These are phyloP conservation scores for Clarias fuscus DNA, from an alignment of 2,797 vertebrate species.

Conservation along the genomic window DNA sequence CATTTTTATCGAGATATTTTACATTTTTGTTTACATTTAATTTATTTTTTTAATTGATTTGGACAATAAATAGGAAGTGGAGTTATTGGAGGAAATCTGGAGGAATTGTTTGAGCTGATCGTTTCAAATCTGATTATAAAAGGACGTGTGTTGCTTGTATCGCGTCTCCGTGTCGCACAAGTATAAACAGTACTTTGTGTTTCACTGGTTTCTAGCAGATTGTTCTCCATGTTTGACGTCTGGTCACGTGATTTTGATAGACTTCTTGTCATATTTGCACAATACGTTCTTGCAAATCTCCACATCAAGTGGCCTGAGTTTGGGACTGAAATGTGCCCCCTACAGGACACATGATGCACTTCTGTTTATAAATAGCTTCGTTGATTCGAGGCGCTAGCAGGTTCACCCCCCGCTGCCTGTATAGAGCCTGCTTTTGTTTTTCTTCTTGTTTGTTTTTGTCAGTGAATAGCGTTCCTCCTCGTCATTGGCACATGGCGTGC, in stretches of 20 bases:
- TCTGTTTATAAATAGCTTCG: too few relatives aligned
- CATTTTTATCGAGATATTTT: background rate
- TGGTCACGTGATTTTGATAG: too few relatives aligned
- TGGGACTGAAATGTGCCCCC: too few relatives aligned
- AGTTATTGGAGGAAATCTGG: background rate
- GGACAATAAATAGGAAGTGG: background rate
- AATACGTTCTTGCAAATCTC: background rate
- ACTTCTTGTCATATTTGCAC: too few relatives aligned
- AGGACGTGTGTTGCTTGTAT: too few relatives aligned
- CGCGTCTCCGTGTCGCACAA: background rate
- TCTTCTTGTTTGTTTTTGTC: background rate
- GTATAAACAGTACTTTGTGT: background rate
- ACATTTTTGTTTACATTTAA: too few relatives aligned
- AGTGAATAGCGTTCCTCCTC: background rate
- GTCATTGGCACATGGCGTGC: background rate
- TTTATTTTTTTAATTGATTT: background rate
- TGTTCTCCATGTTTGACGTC: background rate
- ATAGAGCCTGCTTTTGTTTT: background rate
- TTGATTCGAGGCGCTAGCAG: background rate
- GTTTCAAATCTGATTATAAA: background rate
- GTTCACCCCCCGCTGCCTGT: background rate
- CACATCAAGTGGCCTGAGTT: too few relatives aligned
- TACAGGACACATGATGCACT: too few relatives aligned
- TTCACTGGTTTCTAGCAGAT: background rate
- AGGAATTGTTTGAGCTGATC: background rate